Conservation (phyloP, 2,113 vertebrate genomes). For the Jacana jacana region DNA sequence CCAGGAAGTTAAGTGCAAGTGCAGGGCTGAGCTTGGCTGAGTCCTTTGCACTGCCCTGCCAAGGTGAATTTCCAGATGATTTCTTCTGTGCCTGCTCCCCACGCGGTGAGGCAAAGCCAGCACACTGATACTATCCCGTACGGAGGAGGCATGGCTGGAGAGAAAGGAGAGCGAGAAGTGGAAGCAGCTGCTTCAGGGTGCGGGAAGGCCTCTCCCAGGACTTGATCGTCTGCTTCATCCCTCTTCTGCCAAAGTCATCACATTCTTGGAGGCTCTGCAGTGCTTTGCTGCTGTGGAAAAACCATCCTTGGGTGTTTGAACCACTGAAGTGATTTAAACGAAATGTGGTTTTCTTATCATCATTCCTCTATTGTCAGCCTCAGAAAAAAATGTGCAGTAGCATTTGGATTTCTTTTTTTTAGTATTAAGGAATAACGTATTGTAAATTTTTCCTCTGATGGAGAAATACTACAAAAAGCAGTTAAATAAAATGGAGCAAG, state of each 20-base stretch:
- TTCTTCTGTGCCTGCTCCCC: background rate
- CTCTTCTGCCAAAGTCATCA: background rate
- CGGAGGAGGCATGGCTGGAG: accelerated
- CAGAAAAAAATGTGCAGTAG: background rate
- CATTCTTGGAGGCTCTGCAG: background rate
- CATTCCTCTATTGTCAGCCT: background rate
- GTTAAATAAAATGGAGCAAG: background rate
- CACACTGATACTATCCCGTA: accelerated
- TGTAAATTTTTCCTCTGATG: background rate
- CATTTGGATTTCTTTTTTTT: background rate
- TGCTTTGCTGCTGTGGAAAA: background rate
- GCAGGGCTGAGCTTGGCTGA: background rate
- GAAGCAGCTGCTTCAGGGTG: background rate
- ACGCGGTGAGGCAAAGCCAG: accelerated
- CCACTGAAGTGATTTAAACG: background rate
- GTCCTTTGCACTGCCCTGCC: background rate
- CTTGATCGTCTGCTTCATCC: background rate
- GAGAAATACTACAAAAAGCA: background rate
- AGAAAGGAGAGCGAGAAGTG: background rate
- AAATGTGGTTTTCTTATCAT: background rate
- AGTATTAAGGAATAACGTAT: background rate
- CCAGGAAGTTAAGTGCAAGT: background rate
- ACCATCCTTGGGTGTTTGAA: background rate
- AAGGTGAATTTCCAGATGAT: background rate
- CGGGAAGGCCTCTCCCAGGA: background rate